phyloP scores from a whole-genome alignment of 2,888 invertebrate genomes.

The Dicyrtoma fusca region DNA sequence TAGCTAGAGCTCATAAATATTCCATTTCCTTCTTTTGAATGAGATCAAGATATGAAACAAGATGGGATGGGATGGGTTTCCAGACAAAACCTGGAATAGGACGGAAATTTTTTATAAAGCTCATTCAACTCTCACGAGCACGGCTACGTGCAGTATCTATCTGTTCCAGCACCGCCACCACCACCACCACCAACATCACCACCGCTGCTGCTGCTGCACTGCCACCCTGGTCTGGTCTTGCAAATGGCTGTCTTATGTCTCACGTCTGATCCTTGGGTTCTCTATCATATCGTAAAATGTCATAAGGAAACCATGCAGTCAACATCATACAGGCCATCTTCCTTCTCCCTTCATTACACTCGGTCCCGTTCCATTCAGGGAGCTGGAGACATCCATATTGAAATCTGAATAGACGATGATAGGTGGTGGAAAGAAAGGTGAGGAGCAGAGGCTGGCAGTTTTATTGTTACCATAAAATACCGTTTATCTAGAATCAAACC shows the following conservation, averaged over 20 bases:
- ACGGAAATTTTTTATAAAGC: constrained; percentile 22
- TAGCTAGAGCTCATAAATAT: constrained; percentile 39
- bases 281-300: not conserved
- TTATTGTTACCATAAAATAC: constrained; percentile 30
- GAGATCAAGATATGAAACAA: constrained; percentile 40
- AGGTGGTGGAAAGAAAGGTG: constrained; percentile 4
- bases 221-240: too few relatives aligned
- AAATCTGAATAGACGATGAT: constrained; percentile 20
- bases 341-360: constrained; percentile 13
- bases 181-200: too few relatives aligned
- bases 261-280: not conserved
- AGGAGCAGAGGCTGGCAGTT: constrained; percentile 8
- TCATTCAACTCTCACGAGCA: constrained; percentile 2
- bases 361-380: constrained; percentile 9
- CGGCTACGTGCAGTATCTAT: too few relatives aligned
- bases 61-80: constrained; percentile 27
- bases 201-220: too few relatives aligned
- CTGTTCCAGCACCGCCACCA: too few relatives aligned
- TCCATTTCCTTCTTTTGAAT: constrained; percentile 42
- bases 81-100: constrained; percentile 17
- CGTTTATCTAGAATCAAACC: constrained; percentile 29
- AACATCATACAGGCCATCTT: constrained; percentile 17
- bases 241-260: too few relatives aligned
- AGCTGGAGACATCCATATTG: constrained; percentile 1
- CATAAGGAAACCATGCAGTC: not conserved